Evolutionary conservation across 2,797 vertebrate genomes (phyloP).

Genomic region (Galaxias olidus): DNA sequence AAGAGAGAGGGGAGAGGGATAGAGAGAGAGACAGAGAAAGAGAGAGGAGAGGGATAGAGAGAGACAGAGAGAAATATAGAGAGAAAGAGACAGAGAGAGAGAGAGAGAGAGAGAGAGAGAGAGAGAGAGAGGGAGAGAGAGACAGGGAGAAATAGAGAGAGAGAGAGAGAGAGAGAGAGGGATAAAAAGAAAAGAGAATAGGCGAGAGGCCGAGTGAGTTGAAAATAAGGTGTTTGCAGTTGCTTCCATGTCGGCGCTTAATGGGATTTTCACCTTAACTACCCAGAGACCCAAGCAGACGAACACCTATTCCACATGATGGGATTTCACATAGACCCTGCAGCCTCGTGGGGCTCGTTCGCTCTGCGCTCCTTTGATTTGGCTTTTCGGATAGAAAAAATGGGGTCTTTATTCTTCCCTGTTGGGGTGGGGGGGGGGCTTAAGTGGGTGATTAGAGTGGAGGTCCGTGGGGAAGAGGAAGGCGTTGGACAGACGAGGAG

Average conservation of each 20-base stretch:
- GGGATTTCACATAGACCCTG: constrained; percentile 52
- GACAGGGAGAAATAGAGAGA: constrained; percentile 11
- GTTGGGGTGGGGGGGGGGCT: constrained; percentile 12
- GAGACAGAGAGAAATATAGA: not conserved
- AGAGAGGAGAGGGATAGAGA: too few species aligned
- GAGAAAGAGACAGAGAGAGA: constrained; percentile 1
- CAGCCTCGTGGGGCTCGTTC: constrained; percentile 40
- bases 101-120: constrained; percentile 31
- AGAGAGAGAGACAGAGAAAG: too few species aligned
- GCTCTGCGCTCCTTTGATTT: constrained; percentile 56
- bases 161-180: not conserved
- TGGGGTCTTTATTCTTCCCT: constrained; percentile 14
- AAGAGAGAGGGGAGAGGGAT: too few species aligned
- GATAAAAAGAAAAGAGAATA: not conserved
- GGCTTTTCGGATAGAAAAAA: constrained; percentile 46
- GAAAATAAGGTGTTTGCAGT: constrained; percentile 47
- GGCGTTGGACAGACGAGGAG: too few species aligned
- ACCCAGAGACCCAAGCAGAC: constrained; percentile 51
- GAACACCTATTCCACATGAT: constrained; percentile 64
- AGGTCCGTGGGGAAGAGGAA: constrained; percentile 41
- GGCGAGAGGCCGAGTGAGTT: not conserved
- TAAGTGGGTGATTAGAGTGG: constrained; percentile 59
- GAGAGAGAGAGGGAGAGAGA: not conserved
- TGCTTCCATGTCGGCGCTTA: constrained; percentile 57
- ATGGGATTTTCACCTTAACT: constrained; percentile 60